phyloP scores from a whole-genome alignment of 2,797 vertebrate species.

The Labroides dimidiatus region DNA sequence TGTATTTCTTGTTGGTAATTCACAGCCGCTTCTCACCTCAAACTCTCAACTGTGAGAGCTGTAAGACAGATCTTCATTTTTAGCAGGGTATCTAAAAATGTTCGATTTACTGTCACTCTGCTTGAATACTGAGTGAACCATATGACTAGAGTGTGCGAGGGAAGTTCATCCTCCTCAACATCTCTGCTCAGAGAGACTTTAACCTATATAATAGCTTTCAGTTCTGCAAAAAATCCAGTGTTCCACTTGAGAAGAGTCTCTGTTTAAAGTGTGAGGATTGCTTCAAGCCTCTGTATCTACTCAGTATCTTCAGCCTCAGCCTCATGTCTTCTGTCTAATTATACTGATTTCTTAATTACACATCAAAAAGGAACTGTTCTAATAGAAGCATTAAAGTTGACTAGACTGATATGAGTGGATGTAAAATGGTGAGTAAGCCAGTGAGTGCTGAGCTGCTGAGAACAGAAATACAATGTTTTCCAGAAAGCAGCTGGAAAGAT shows the following conservation, averaged over 20 bases:
- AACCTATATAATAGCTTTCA: slow-evolving; percentile 28
- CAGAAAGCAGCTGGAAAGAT: slow-evolving; percentile 52
- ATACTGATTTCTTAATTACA: slow-evolving; percentile 50
- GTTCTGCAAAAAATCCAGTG: slow-evolving; percentile 29
- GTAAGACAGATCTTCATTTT: slow-evolving; percentile 60
- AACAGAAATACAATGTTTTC: slow-evolving; percentile 42
- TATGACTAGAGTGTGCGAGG: slow-evolving; percentile 26
- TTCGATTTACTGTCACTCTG: slow-evolving; percentile 38
- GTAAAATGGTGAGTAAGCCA: slow-evolving; percentile 43
- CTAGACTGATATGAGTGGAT: slow-evolving; percentile 47
- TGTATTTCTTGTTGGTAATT: slow-evolving; percentile 43
- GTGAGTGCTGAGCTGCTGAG: slow-evolving; percentile 16
- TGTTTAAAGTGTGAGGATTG: slow-evolving; percentile 30
- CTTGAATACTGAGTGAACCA: slow-evolving; percentile 43
- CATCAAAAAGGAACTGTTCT: slow-evolving; percentile 27
- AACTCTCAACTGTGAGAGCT: slow-evolving; percentile 21
- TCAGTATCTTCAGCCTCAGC: slow-evolving; percentile 32
- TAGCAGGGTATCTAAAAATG: slow-evolving; percentile 41
- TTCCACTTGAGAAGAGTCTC: slow-evolving; percentile 22
- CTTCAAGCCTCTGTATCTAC: slow-evolving; percentile 33
- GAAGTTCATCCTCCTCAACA: slow-evolving; percentile 9
- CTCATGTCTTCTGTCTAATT: slow-evolving; percentile 49
- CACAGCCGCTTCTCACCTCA: slow-evolving; percentile 34
- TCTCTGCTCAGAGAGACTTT: slow-evolving; percentile 34
- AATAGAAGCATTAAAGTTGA: slow-evolving; percentile 41